phyloP scores from a whole-genome alignment of 2,113 vertebrate genomes.

The Corythaixoides concolor region DNA sequence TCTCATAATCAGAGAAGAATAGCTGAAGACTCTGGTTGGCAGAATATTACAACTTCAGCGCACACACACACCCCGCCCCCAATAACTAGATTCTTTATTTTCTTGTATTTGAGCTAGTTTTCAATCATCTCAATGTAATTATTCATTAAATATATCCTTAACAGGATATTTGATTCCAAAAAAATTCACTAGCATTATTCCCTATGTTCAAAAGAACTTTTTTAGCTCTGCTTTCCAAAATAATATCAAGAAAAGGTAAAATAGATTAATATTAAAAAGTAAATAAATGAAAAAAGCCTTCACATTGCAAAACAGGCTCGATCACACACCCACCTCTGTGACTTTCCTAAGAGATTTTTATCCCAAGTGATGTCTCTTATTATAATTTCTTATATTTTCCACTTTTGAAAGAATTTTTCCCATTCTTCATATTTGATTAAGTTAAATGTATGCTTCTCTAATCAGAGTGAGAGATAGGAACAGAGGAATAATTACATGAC shows the following conservation, averaged over 20 bases:
- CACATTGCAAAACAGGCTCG: not conserved
- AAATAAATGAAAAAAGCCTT: not conserved
- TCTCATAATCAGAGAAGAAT: not conserved
- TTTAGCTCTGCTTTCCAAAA: not conserved
- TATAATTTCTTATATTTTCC: not conserved
- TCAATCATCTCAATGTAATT: not conserved
- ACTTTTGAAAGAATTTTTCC: not conserved
- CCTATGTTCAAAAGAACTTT: not conserved
- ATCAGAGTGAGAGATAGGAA: not conserved
- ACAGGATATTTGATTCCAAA: not conserved
- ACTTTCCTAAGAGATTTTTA: not conserved
- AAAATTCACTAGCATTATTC: not conserved
- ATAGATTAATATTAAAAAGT: not conserved
- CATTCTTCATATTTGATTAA: not conserved
- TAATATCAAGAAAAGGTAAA: not conserved
- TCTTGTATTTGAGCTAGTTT: not conserved
- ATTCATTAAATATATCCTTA: not conserved
- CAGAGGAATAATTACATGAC: not conserved
- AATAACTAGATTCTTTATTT: not conserved
- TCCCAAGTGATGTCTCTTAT: not conserved
- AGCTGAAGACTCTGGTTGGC: not conserved
- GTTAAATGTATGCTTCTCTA: not conserved
- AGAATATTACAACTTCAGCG: not conserved
- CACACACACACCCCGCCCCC: accelerated
- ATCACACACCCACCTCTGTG: not conserved